Evolutionary conservation across 2,113 vertebrate genomes (phyloP), one percentile per base, ranked within the genome.

Genomic region (Ailuropoda melanoleuca): DNA sequence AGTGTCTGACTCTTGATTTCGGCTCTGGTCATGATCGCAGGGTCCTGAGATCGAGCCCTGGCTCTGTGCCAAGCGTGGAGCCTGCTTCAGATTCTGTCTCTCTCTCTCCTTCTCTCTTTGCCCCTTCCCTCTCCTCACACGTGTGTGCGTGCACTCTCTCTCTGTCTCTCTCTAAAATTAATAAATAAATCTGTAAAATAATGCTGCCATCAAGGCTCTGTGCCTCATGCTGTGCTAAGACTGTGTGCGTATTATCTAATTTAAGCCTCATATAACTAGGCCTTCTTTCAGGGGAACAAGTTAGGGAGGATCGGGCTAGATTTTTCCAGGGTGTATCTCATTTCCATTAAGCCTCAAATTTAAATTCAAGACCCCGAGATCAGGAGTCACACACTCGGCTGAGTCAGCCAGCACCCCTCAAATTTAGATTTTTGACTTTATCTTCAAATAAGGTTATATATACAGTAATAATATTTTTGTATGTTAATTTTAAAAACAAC

Each of bases 401-500:
- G 72, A 75, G 39, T 29, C 43, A 48, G 43, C 43, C 14, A 75
- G 72, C 7, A 8, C 26, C 24, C n/a, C 17, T 85, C 64, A 95
- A 91, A 37, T 48, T 93, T 92, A 81, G 39, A 89, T 82, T 48
- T 95, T 81, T 74, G 7, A 81, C 46, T 48, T 78, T 39, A 84
- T 68, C n/a, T 55, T 97, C 66, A 81, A 74, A 43, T 60, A 77
- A 58, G 14, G 39, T 83, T 82, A 56, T 29, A 82, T 50, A 56
- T 62, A 19, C 24, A 95, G 26, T 75, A 68, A 85, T 64, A 46
- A 64, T 87, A 26, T 93, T 92, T 95, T 86, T 70, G 11, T 68
- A 18, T 95, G 5, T 58, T 89, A 86, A 72, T 64, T 75, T 92
- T 92, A 77, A 43, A 62, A 92, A 85, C n/a, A 75, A 82, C n/a